Evolutionary conservation across 1,140 invertebrate species (phyloP), one percentile per base, ranked within the genome.

Genomic region (Paraescarpia echinospica): DNA sequence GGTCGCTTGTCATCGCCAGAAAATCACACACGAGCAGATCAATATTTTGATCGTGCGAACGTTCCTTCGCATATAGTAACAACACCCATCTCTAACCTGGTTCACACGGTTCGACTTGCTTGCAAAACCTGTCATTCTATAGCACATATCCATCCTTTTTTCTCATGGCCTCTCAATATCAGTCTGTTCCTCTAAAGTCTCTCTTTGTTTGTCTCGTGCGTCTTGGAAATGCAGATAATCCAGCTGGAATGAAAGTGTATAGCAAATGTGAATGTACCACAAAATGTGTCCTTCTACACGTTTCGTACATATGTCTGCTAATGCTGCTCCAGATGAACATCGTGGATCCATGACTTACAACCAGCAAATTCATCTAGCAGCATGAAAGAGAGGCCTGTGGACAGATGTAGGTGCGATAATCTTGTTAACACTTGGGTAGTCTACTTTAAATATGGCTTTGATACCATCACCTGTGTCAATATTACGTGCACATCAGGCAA

Each of bases 401-500:
- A 77, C 59, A 22, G 59, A 77, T 77, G 59, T 31, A 77, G 59
- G 59, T 77, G 9, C 27, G 59, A 77, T 77, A 77, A 77, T 77
- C 59, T 77, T 77, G 59, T 77, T 77, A 77, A 77, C 59, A 77
- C 59, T 77, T 77, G 59, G 59, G 59, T 77, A 77, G 59, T 77
- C 22, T 77, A 77, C 59, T 27, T 77, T 77, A 77, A 77, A 77
- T 77, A 77, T 77, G 59, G 59, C 59, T 77, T 77, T 22, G 59
- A 77, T 77, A 77, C 2, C 18, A 77, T 77, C 59, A 77, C 59
- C 59, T 77, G 59, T 77, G 59, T 77, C 59, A 77, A 77, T 18
- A 77, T 77, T 18, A 77, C 22, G 27, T 77, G 59, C 59, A 77
- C 59, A 77, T 77, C 8, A 77, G 59, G 59, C 18, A 77, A 31